phyloP scores from a whole-genome alignment of 2,113 vertebrate species.

The Salvelinus fontinalis region DNA sequence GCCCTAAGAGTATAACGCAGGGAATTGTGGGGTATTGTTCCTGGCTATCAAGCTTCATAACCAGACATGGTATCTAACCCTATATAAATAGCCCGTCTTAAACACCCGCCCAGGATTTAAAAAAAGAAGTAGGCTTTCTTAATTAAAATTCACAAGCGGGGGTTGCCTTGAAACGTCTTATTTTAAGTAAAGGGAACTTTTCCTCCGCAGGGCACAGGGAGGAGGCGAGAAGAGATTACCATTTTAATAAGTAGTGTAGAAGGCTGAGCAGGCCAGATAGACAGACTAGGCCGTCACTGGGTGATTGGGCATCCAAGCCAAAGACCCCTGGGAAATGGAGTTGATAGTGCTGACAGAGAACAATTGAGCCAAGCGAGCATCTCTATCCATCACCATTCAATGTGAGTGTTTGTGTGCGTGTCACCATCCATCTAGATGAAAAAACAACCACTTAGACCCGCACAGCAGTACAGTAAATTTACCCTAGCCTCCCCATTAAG shows the following conservation, averaged over 20 bases:
- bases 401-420: too few relatives aligned
- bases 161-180: background rate
- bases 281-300: background rate
- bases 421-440: background rate
- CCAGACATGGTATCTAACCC: too few relatives aligned
- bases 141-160: constrained; percentile 6
- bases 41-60: too few relatives aligned
- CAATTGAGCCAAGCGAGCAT: background rate
- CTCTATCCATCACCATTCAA: too few relatives aligned
- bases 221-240: background rate
- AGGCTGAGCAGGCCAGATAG: background rate
- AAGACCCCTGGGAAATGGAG: background rate
- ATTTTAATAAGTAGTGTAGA: background rate
- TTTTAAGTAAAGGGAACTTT: constrained; percentile 1
- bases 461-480: too few relatives aligned
- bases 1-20: too few relatives aligned
- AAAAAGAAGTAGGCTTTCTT: background rate
- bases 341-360: background rate
- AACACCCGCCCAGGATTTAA: background rate
- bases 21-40: too few relatives aligned
- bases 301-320: too few relatives aligned
- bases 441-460: background rate
- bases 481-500: background rate
- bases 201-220: background rate
- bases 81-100: too few relatives aligned